Evolutionary conservation across 1,140 invertebrate species (phyloP).

Genomic region (Pseudomyrmex sp.): DNA sequence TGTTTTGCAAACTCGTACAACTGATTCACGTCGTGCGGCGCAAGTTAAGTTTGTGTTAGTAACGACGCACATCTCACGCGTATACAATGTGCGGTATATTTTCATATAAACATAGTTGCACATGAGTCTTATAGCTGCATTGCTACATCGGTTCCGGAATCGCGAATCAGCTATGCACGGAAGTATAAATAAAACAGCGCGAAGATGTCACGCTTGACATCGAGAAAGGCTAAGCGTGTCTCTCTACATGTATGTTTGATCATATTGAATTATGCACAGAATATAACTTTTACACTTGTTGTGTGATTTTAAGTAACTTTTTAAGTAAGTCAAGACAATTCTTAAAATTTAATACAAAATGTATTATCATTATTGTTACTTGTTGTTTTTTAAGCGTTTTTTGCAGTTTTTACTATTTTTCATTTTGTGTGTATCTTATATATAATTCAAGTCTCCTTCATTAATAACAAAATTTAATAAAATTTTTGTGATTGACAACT

Average conservation of each 20-base stretch:
- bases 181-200: slow-evolving; percentile 9
- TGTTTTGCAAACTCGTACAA: not conserved
- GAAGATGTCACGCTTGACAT: not conserved
- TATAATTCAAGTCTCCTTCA: too few species aligned
- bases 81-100: too few species aligned
- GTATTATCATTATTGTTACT: too few species aligned
- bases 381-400: too few species aligned
- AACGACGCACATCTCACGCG: not conserved
- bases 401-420: too few species aligned
- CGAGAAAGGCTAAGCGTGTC: not conserved
- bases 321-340: not conserved
- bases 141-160: not conserved
- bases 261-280: not conserved
- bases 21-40: not conserved
- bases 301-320: too few species aligned
- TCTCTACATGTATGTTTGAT: not conserved
- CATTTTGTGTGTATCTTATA: too few species aligned
- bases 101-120: too few species aligned
- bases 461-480: too few species aligned
- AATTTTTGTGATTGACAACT: too few species aligned
- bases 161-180: not conserved
- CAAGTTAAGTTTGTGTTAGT: slow-evolving; percentile 20
- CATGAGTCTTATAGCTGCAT: not conserved
- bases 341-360: too few species aligned
- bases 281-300: not conserved